These are phyloP conservation scores for Berghia stephanieae DNA, from an alignment of 1,140 invertebrate species.

Conservation along the genomic window DNA sequence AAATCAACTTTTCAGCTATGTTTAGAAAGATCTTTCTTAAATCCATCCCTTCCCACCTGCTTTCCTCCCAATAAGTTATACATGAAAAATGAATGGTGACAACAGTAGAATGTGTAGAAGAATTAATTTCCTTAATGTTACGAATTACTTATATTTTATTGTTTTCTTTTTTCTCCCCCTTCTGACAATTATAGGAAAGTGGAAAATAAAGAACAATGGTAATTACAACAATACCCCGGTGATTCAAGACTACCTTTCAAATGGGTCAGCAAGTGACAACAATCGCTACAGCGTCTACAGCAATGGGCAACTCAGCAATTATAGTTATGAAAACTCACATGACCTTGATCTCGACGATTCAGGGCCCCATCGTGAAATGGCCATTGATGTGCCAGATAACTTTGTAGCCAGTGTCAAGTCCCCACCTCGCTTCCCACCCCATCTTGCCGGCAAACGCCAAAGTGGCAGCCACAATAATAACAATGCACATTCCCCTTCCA, in stretches of 20 bases:
- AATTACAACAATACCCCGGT: constrained; percentile 47
- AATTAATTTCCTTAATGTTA: too few species aligned
- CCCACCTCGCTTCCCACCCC: constrained; percentile 88
- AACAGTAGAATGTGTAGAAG: too few species aligned
- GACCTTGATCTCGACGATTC: constrained; percentile 48
- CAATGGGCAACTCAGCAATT: constrained; percentile 40
- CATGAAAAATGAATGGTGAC: constrained; percentile 34
- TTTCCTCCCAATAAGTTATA: too few species aligned
- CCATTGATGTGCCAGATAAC: constrained; percentile 95
- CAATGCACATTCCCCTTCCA: too few species aligned
- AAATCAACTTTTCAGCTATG: too few species aligned
- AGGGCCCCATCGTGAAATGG: constrained; percentile 81
- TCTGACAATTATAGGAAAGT: constrained; percentile 37
- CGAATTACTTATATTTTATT: too few species aligned
- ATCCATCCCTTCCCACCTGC: too few species aligned
- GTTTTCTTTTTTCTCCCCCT: too few species aligned
- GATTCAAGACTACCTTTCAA: constrained; percentile 42
- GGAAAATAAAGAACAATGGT: constrained; percentile 32
- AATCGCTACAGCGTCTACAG: constrained; percentile 49
- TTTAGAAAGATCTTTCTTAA: too few species aligned
- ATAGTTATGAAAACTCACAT: constrained; percentile 45
- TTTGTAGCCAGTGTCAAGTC: constrained; percentile 92
- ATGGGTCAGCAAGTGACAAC: constrained; percentile 28
- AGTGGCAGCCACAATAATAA: too few species aligned
- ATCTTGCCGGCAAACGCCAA: constrained; percentile 66